Evolutionary conservation across 92 coral and sea anemone genomes (phyloP), one percentile per base, ranked within the genome.

Genomic region (Phenganax subtilis): DNA sequence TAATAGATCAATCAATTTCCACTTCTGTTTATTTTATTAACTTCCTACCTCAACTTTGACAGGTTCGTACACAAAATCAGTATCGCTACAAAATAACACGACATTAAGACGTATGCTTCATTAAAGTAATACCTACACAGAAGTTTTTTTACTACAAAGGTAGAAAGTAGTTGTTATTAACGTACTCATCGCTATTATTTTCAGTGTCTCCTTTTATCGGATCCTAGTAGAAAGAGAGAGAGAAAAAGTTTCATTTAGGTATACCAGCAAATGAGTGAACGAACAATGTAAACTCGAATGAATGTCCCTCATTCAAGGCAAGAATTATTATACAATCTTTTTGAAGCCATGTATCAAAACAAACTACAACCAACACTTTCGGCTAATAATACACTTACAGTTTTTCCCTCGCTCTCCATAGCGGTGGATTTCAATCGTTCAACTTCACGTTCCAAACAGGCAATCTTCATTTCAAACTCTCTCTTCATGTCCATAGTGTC

Each of bases 401-500:
- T 29, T 79, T 79, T 59, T 14, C 15, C 83, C 31, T 10, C 64
- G 60, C 70, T 14, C 27, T 47, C 44, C 10, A 53, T 64, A 30
- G 12, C 12, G 55, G n/a, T 69, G 16, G 70, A 76, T 55, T 29
- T 58, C 81, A 76, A 76, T 57, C 81, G 60, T 31, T 29, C 70
- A 64, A 76, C 15, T 76, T 76, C 81, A 12, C 16, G 37, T 64
- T 65, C 20, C 61, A 79, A 29, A 31, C 53, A 60, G 16, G 17
- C 53, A 31, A 77, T 30, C 47, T 77, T 62, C 29, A 53, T 73
- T 55, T 73, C 77, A 73, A 73, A 73, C 10, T 15, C 77, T 7
- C 16, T 73, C 77, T 75, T 57, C 31, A 81, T 54, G n/a, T 78
- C 84, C 57, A 83, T 87, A 25, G 47, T 76, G 1, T 70, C 86